Conservation (phyloP, 2,113 vertebrate genomes). For the Galeopterus variegatus region DNA sequence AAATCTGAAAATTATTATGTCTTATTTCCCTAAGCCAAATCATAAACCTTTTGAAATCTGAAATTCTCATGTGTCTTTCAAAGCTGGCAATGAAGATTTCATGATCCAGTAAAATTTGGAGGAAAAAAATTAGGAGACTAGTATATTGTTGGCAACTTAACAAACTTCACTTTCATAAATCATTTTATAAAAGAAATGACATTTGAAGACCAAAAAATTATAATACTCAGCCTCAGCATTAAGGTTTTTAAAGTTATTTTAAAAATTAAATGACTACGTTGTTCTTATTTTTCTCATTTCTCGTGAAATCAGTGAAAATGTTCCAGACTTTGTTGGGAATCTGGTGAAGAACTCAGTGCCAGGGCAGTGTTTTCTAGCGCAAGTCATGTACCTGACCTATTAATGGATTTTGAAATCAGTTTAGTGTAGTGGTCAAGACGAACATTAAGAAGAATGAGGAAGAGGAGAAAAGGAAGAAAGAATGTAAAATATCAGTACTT, state of each 20-base stretch:
- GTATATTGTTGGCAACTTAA: neutral
- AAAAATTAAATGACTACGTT: neutral
- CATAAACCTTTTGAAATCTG: neutral
- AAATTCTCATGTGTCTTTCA: slow-evolving; percentile 21
- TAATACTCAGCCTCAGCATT: neutral
- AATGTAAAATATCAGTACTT: neutral
- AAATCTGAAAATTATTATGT: slow-evolving; percentile 24
- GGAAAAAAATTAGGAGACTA: neutral
- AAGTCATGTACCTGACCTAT: slow-evolving; percentile 17
- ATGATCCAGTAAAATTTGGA: slow-evolving; percentile 9
- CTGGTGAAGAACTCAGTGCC: neutral
- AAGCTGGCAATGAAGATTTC: slow-evolving; percentile 28
- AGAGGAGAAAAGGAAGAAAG: neutral
- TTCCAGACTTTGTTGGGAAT: neutral
- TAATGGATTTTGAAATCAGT: slow-evolving; percentile 47
- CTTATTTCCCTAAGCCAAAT: neutral
- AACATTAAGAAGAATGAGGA: slow-evolving; percentile 19
- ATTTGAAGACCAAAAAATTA: slow-evolving; percentile 48
- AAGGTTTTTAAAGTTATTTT: slow-evolving; percentile 1
- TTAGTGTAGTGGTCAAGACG: slow-evolving; percentile 31
- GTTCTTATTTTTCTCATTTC: slow-evolving; percentile 56
- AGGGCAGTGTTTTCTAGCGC: slow-evolving; percentile 41
- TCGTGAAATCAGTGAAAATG: slow-evolving; percentile 30
- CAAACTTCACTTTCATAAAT: neutral
- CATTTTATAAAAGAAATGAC: slow-evolving; percentile 37